Evolutionary conservation across 2,797 vertebrate species (phyloP), one percentile per base, ranked within the genome.

Genomic region (Kryptopterus vitreolus): DNA sequence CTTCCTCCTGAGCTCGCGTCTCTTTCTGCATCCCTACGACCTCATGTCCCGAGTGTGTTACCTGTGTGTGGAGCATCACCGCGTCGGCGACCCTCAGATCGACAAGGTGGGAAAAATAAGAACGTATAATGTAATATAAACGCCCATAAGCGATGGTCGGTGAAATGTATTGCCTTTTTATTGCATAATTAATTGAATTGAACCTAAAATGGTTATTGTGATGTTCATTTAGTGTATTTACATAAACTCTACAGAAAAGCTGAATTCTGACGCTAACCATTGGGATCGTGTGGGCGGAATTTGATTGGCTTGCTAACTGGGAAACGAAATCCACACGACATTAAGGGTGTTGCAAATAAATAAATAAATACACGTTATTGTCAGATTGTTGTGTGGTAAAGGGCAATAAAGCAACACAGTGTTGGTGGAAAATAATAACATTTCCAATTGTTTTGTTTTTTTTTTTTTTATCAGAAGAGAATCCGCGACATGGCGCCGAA

Each of bases 1-100:
- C 87, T 98, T 97, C 91, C 94, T 97, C 89, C 93, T 98, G 88
- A 98, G 96, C 83, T 96, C 96, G 15, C 96, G 95, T 82, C 95
- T 98, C 90, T 98, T 98, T 93, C 95, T 98, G 0, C 95, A 96
- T 81, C 96, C 96, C 1, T 95, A 91, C n/a, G 96, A 98, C 87
- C 96, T 98, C 86, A 94, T 98, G 93, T 96, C 95, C 62, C 90
- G 92, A 1, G 95, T 98, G 78, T 97, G 96, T 87, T 96, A 96
- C 90, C 91, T 97, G 85, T 97, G 96, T 87, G 94, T 98, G 80
- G 95, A 98, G 89, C 96, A 98, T 91, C 96, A 98, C 89, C 90
- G 95, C 13, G 94, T 96, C 12, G 96, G 96, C 50, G 94, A 98
- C 87, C 94, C 95, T 0, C 95, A 96, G 88, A 92, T 97, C 84